Evolutionary conservation across 1,140 invertebrate species (phyloP).

Genomic region (Acromyrmex echinatior): DNA sequence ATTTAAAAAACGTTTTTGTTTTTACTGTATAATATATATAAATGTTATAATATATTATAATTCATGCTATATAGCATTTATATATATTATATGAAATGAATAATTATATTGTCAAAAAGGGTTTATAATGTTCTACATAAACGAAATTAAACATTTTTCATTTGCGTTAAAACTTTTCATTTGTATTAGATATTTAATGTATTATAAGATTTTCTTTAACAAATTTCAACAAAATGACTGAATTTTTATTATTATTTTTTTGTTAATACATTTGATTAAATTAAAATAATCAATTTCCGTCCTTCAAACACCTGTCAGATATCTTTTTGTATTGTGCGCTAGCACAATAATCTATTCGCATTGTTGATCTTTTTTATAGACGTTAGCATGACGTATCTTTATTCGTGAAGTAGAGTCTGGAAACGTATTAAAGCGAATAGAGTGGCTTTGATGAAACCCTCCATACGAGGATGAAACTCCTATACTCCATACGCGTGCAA

Average conservation of each 20-base stretch:
- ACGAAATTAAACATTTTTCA: neutral
- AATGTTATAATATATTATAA: too few relatives aligned
- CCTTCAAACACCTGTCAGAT: conserved; percentile 18
- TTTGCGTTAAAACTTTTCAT: neutral
- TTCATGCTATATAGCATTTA: too few relatives aligned
- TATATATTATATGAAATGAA: neutral
- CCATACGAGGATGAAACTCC: conserved; percentile 45
- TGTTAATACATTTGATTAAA: conserved; percentile 24
- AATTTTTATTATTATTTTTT: conserved; percentile 16
- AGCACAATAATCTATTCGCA: conserved; percentile 26
- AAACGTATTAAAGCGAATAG: conserved; percentile 46
- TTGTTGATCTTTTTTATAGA: conserved; percentile 17
- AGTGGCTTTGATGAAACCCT: conserved; percentile 44
- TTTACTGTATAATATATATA: neutral
- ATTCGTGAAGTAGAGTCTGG: conserved; percentile 21
- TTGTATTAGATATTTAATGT: neutral
- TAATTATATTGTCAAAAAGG: neutral
- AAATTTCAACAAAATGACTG: neutral
- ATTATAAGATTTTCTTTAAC: neutral
- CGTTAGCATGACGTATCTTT: conserved; percentile 18
- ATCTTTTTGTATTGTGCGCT: conserved; percentile 27
- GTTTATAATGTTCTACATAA: neutral
- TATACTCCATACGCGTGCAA: conserved; percentile 50
- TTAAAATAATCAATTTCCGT: neutral
- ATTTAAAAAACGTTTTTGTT: neutral